Evolutionary conservation across 2,797 vertebrate species (phyloP), one percentile per base, ranked within the genome.

Genomic region (Phrynocephalus forsythii): DNA sequence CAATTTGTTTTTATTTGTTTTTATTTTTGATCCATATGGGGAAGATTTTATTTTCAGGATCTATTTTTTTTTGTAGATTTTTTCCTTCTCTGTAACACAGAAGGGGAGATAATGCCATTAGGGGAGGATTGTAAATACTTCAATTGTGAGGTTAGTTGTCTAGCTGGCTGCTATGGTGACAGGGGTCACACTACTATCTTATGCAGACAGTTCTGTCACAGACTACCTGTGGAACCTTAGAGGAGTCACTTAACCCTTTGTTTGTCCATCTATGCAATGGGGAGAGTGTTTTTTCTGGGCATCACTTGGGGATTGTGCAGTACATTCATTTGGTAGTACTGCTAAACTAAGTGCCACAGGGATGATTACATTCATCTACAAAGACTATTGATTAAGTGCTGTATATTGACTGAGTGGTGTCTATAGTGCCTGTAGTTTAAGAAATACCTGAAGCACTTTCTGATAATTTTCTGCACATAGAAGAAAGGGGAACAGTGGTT

Each of bases 241-340:
- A 75, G 79, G 63, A 85, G 82, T 85, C 87, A 88, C 79, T 88
- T 85, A 85, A 88, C 87, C 71, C 83, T 85, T 88, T 82, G 83
- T 85, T 85, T 88, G 78, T 88, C 83, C 87, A 88, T 82, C 83
- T 82, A 67, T 88, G 85, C 87, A 88, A 88, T 88, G 87, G 87
- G 83, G 83, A 85, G 44, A 88, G 87, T 85, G 78, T 75, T 82
- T 76, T 88, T 85, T 88, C 87, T 85, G 79, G 63, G 13, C 50
- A 88, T 85, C 60, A 44, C 69, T 60, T 56, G 10, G 77, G 83
- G 69, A 10, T 69, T 88, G 78, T 81, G 78, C 68, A 72, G 56
- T 76, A 68, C 76, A 75, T 44, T 76, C n/a, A 81, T 60, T 60
- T 20, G 83, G 60, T 76, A 24, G 24, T 67, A 18, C 69, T 67